Evolutionary conservation across 2,888 invertebrate species (phyloP), one percentile per base, ranked within the genome.

Genomic region (Drosophila fungiperda): DNA sequence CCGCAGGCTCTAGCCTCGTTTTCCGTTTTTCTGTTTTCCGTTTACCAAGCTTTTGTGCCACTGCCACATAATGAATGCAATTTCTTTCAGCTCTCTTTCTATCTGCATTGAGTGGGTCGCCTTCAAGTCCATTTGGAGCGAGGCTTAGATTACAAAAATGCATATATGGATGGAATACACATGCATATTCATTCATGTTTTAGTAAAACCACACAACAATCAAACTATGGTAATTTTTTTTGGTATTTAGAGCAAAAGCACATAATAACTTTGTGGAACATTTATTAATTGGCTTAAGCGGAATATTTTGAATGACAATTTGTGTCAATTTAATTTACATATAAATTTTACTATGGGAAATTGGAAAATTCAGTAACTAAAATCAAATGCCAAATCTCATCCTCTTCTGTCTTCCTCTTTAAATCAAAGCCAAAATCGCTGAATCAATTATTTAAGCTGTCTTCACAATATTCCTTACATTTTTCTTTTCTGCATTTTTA

Each of bases 51-150:
- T 76, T 61, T 78, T 82, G 80, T 83, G 69, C 74, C 68, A 82
- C 84, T 83, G 77, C 78, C 80, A 83, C 72, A 87, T 92, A 92
- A 92, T 92, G 91, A 92, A 92, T 91, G 92, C 91, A 90, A 91
- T 91, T 91, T 91, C 83, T 38, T 55, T 26, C 12, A 26, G 23
- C 83, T 83, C 45, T 38, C 53, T 49, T 48, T 20, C 57, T 57
- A 57, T 57, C 20, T 48, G 23, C 64, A 70, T 80, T 80, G 86
- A 83, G 73, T 81, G 72, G 83, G 68, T 67, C 57, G 80, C 57
- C 50, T 23, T 35, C 33, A 23, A 57, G 60, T 50, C 15, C 17
- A 26, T 55, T 70, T 26, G n/a, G 11, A 26, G 9, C 35, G 40
- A 62, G 32, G 32, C 0, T 54, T 42, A 23, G 53, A 52, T 70